Base-by-base conservation (phyloP, 2,888 invertebrate species). In the Mesorhabditis sp. region DNA sequence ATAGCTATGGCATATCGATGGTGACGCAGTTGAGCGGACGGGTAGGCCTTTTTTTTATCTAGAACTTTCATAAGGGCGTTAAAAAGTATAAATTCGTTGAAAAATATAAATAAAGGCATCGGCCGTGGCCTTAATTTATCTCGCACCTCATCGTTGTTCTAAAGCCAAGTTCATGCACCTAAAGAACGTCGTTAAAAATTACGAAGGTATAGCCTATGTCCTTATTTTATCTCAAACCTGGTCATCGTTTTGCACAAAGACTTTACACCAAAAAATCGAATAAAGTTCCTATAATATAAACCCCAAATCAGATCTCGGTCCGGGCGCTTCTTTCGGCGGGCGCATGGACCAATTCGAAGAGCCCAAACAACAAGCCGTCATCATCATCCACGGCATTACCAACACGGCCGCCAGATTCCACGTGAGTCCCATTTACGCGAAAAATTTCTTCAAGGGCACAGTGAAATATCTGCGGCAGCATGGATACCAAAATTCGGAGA, bases 361-460 rank as follows among this genome's bases (percentile, higher is more conserved):
- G n/a, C 65, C 67, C 41, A 72, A 61, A 6, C 71, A 78, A 63
- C 80, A 83, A 65, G 76, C 84, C 4, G 84, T 84, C 0, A 81
- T 84, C 50, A 74, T 84, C 43, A 81, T 84, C 15, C 84, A 84
- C 72, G 84, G 84, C 71, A 83, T 84, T 10, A 84, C 83, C 3
- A 84, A 84, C 67, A 83, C 81, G 71, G 77, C 83, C 4, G 75
- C 80, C 4, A 43, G 82, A 65, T 82, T 82, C 65, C 68, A 75
- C 45, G 82, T 81, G 58, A n/a, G 73, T 71, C 10, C 42, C 15
- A 67, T 67, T 15, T n/a, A 41, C 42, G 15, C 58, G 5, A 6
- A n/a, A 43, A 67, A 43, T 66, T 43, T 66, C 41, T 63, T 78
- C 65, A 63, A 83, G 82, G 78, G 79, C 15, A 80, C 77, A 10